Evolutionary conservation across 64 coral and sea anemone species (phyloP).

Genomic region (Trachythela sp.): DNA sequence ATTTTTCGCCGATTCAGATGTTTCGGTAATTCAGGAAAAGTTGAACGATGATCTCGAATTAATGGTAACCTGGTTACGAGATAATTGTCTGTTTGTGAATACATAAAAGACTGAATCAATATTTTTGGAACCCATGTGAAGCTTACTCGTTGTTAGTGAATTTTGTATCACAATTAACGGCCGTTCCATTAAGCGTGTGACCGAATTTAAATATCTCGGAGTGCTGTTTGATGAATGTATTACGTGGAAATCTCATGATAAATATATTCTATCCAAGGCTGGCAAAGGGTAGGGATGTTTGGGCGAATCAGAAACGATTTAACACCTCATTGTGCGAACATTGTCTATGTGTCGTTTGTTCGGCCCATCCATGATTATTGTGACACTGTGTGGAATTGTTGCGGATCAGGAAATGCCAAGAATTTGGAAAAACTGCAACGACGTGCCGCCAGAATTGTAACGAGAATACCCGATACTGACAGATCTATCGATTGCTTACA

Average conservation of each 20-base stretch:
- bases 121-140: not conserved
- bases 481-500: not conserved
- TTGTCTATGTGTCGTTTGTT: not conserved
- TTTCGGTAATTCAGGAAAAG: not conserved
- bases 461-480: not conserved
- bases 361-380: not conserved
- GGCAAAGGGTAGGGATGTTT: not conserved
- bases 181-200: not conserved
- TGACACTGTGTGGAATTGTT: slow-evolving; percentile 18
- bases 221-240: not conserved
- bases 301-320: not conserved
- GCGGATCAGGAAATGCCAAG: not conserved
- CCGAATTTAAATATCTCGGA: not conserved
- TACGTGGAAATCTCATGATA: not conserved
- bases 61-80: not conserved
- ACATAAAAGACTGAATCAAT: not conserved
- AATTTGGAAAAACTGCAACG: not conserved
- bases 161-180: not conserved
- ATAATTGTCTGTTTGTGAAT: not conserved
- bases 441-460: slow-evolving; percentile 4
- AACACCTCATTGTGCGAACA: slow-evolving; percentile 1
- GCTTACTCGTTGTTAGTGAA: not conserved
- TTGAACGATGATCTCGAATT: not conserved
- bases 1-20: not conserved
- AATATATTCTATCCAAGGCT: not conserved